Base-by-base conservation (phyloP, 2,888 invertebrate species). In the Ennomos fuscantarius region DNA sequence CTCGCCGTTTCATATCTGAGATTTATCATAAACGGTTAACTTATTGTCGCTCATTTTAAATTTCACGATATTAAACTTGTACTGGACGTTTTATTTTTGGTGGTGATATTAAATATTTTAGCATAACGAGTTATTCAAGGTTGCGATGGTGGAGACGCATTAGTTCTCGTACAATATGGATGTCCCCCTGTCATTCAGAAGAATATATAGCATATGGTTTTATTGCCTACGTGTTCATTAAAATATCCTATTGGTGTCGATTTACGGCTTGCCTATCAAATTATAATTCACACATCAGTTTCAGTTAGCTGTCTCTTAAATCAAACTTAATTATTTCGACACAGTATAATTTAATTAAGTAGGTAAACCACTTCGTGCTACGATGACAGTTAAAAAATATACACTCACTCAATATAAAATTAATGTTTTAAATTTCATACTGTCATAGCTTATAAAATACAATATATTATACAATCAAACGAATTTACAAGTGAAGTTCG, bases 101-200 rank as follows among this genome's bases (percentile, higher is more conserved):
- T 76, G 75, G 72, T 83, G 81, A 79, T 86, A 78, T 81, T 78
- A 75, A 62, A 63, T 70, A 66, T 78, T 86, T 87, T 89, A 82
- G 72, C 88, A 90, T 89, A 90, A 90, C 90, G 52, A 71, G 89
- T 89, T 88, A 61, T 70, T 77, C 86, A 87, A 89, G 88, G 87
- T 85, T 84, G 79, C 68, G 66, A 68, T 74, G 66, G 69, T 72
- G 66, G 66, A 77, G 73, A 73, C 73, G 70, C 66, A 71, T 74
- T 79, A 78, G 72, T 73, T 73, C 65, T 76, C 64, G 71, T 74
- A 79, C 72, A 71, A 72, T 79, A 79, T 77, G 72, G 72, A 72
- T 76, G 74, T 73, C 67, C 70, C 62, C 68, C 65, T 69, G 68
- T 70, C 70, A 74, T 74, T 70, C 69, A 70, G 64, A 57, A 45